Evolutionary conservation across 2,888 invertebrate genomes (phyloP).

Genomic region (Cartodere bifasciata): DNA sequence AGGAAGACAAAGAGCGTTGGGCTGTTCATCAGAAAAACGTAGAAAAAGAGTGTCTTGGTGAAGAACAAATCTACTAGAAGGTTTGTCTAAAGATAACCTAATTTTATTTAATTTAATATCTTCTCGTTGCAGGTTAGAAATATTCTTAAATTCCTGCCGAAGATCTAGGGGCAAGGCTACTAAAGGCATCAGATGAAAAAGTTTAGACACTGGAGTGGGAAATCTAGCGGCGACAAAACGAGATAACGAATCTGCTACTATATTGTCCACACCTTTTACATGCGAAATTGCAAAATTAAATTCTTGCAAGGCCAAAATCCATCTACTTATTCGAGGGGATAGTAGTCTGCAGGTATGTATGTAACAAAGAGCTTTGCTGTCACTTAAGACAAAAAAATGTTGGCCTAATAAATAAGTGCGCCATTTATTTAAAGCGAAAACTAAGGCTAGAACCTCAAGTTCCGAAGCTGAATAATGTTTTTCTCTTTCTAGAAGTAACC

Average conservation of each 20-base stretch:
- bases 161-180: too few relatives aligned
- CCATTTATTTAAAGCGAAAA: slow-evolving; percentile 6
- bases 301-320: slow-evolving; percentile 1
- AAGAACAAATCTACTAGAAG: too few relatives aligned
- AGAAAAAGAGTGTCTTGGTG: too few relatives aligned
- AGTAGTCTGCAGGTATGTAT: slow-evolving; percentile 2
- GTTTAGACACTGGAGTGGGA: too few relatives aligned
- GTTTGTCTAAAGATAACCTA: too few relatives aligned
- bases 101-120: too few relatives aligned
- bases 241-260: slow-evolving; percentile 20
- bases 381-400: slow-evolving; percentile 4
- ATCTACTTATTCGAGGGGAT: slow-evolving; percentile 2
- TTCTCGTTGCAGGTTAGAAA: too few relatives aligned
- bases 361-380: slow-evolving; percentile 4
- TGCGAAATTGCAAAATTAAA: slow-evolving; percentile 12
- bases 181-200: too few relatives aligned
- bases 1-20: too few relatives aligned
- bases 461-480: slow-evolving; percentile 1
- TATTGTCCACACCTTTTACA: slow-evolving; percentile 18
- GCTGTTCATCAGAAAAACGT: too few relatives aligned
- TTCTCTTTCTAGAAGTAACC: slow-evolving; percentile 1
- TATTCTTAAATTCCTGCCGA: too few relatives aligned
- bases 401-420: slow-evolving; percentile 4
- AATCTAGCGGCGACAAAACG: slow-evolving; percentile 13
- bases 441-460: slow-evolving; percentile 3